These are phyloP conservation scores for Trichopria drosophilae DNA, from an alignment of 2,888 invertebrate species.

Conservation along the genomic window DNA sequence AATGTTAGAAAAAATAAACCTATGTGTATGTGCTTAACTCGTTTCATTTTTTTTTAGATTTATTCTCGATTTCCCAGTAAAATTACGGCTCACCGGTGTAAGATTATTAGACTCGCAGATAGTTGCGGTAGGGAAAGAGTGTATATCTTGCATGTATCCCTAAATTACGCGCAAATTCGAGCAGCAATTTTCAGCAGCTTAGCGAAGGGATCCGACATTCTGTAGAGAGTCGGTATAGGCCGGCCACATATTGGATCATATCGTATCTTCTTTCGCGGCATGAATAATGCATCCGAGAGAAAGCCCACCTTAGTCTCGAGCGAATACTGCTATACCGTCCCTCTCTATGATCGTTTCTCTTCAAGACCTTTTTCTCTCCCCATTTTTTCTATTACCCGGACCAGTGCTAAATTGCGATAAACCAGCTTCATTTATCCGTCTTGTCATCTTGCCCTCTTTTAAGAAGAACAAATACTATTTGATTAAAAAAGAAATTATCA, in stretches of 20 bases:
- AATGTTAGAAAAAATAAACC: too few relatives aligned
- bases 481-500: too few relatives aligned
- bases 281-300: slow-evolving; percentile 56
- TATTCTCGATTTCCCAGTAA: too few relatives aligned
- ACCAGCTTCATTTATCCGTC: too few relatives aligned
- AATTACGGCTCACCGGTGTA: too few relatives aligned
- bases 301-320: slow-evolving; percentile 31
- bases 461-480: too few relatives aligned
- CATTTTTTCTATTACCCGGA: slow-evolving; percentile 5
- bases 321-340: slow-evolving; percentile 31
- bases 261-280: slow-evolving; percentile 56
- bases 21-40: too few relatives aligned
- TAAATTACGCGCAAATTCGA: slow-evolving; percentile 55
- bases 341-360: slow-evolving; percentile 23
- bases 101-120: too few relatives aligned
- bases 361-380: slow-evolving; percentile 2
- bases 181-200: slow-evolving; percentile 56
- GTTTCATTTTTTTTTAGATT: too few relatives aligned
- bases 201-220: slow-evolving; percentile 36
- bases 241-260: slow-evolving; percentile 58
- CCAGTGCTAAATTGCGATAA: slow-evolving; percentile 16
- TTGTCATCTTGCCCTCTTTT: too few relatives aligned
- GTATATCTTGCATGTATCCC: too few relatives aligned
- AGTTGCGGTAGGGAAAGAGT: too few relatives aligned
- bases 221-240: slow-evolving; percentile 16